Evolutionary conservation across 2,797 vertebrate genomes (phyloP).

Genomic region (Trichosurus vulpecula): DNA sequence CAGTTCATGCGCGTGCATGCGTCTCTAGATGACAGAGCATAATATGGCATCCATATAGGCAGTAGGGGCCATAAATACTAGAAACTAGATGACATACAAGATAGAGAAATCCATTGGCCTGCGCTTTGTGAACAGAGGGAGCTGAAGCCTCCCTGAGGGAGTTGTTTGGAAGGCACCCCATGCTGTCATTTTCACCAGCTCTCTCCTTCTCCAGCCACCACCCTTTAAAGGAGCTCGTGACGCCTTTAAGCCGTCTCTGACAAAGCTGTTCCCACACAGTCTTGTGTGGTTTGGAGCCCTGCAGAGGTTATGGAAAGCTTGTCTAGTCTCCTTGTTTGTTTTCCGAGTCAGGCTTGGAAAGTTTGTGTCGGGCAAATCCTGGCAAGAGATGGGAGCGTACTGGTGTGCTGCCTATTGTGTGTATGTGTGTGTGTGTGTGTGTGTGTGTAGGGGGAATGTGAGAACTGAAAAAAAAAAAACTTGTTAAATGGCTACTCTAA

Average conservation of each 20-base stretch:
- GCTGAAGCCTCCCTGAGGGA: background rate
- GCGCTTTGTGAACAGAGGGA: background rate
- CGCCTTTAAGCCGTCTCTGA: conserved; percentile 32
- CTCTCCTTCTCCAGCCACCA: background rate
- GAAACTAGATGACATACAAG: background rate
- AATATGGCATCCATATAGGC: background rate
- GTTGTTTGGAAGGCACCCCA: background rate
- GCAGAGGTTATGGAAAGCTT: conserved; percentile 62
- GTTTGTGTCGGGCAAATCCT: conserved; percentile 70
- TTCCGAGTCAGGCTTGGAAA: conserved; percentile 67
- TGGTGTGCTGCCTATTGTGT: conserved; percentile 67
- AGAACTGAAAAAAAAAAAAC: conserved; percentile 64
- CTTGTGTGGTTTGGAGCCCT: conserved; percentile 71
- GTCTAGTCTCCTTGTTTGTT: conserved; percentile 70
- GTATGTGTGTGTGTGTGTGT: conserved; percentile 17
- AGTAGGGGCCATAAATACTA: background rate
- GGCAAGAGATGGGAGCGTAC: conserved; percentile 58
- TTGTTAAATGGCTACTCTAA: conserved; percentile 63
- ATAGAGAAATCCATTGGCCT: background rate
- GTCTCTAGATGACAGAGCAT: background rate
- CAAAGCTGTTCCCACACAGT: conserved; percentile 43
- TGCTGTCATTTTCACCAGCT: background rate
- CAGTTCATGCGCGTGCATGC: background rate
- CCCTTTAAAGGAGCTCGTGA: background rate
- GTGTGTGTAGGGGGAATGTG: background rate